Base-by-base conservation (phyloP, 2,113 vertebrate genomes). In the Corythoichthys intestinalis region DNA sequence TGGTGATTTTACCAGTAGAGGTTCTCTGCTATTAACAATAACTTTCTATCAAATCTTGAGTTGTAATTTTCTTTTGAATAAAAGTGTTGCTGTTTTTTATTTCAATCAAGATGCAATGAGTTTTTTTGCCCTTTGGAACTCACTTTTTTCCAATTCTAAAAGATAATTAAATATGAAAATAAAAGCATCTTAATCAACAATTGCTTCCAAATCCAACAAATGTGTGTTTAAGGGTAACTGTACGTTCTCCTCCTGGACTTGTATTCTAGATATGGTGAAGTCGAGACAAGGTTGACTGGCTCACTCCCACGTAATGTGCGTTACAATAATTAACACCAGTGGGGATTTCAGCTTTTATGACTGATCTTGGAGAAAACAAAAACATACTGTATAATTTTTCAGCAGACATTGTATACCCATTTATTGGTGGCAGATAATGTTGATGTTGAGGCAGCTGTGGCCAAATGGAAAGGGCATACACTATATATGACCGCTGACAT, bases 171-270 rank as follows among this genome's bases (percentile, higher is more conserved):
- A 35, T 44, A 61, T 35, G 63, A 35, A 9, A 49, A 39, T 34
- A 58, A 13, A 44, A 70, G 3, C 54, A 72, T 66, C 64, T 56
- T 20, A 69, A 73, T 20, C 73, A 76, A 69, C 34, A 69, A 54
- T 70, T 64, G 39, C 50, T 37, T 58, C 9, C 73, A 44, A 53
- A 35, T 3, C 46, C 48, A 66, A 20, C 72, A 47, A 68, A 57
- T 20, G 38, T 20, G 52, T 34, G 17, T 38, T 35, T 37, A 34
- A 50, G 28, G 13, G 52, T 15, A 63, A 2, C 48, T 14, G 14
- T 63, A 28, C 64, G n/a, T 9, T 68, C 38, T 34, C 10, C 14
- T 69, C 49, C 62, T 13, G 63, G 48, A 63, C 65, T 71, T 44
- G 65, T 12, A 38, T 67, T 71, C 62, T 64, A 41, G n/a, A 75